These are phyloP conservation scores for Synanceia verrucosa DNA, from an alignment of 2,797 vertebrate species.

Conservation along the genomic window DNA sequence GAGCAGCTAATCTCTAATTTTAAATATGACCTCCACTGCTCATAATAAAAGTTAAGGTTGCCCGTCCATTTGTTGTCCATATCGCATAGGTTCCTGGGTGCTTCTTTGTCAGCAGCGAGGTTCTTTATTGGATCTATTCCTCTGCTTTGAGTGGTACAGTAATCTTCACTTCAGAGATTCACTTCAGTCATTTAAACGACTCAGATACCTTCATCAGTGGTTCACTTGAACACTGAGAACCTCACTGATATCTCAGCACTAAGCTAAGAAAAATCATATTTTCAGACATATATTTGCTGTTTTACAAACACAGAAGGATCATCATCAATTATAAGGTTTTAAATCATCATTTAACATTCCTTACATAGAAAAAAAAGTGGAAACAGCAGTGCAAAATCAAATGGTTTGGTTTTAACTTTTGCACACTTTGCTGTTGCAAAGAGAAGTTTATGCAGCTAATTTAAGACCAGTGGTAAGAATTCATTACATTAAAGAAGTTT, in stretches of 20 bases:
- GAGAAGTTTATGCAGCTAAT: neutral
- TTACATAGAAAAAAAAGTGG: neutral
- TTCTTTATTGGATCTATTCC: constrained; percentile 32
- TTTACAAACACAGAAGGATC: neutral
- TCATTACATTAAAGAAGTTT: neutral
- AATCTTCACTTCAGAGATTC: constrained; percentile 41
- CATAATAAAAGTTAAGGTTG: constrained; percentile 68
- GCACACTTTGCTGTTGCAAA: neutral
- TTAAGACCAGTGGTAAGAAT: neutral
- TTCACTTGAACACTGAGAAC: neutral
- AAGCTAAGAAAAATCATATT: neutral
- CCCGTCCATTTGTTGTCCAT: constrained; percentile 62
- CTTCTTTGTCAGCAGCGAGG: constrained; percentile 24
- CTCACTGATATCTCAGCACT: neutral
- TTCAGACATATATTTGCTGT: neutral
- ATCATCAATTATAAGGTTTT: neutral
- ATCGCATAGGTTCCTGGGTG: constrained; percentile 14
- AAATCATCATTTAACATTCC: constrained; percentile 8
- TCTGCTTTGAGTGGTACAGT: constrained; percentile 24
- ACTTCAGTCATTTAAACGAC: constrained; percentile 43
- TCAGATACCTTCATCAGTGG: constrained; percentile 39
- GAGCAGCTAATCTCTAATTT: constrained; percentile 97
- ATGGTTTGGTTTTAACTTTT: neutral
- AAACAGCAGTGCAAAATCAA: neutral
- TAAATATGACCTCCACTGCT: constrained; percentile 85